Conservation (phyloP, 2,888 invertebrate species). For the Exephanes ischioxanthus region DNA sequence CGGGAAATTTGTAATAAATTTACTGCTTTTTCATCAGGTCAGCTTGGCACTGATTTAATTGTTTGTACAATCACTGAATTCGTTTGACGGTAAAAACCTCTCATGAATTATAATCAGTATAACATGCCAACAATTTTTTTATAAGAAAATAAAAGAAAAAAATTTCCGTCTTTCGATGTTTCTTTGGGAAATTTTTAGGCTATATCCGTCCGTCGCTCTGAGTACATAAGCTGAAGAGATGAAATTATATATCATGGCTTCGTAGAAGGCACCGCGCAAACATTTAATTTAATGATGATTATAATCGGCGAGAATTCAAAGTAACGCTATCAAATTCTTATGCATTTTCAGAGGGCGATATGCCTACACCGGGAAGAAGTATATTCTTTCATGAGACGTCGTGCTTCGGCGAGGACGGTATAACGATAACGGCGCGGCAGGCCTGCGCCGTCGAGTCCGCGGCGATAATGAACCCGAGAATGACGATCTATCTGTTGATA, state of each 20-base stretch:
- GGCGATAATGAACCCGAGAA: constrained; percentile 87
- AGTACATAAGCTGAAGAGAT: neutral
- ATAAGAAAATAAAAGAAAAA: too few species aligned
- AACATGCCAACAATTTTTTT: too few species aligned
- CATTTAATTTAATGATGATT: neutral
- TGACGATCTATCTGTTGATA: constrained; percentile 87
- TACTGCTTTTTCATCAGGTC: too few species aligned
- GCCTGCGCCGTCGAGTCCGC: constrained; percentile 91
- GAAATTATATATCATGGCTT: neutral
- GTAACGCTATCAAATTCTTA: neutral
- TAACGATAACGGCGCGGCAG: constrained; percentile 86
- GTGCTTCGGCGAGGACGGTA: constrained; percentile 85
- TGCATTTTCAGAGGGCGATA: constrained; percentile 69
- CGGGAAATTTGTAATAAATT: too few species aligned
- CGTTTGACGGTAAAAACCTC: too few species aligned
- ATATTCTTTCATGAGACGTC: constrained; percentile 91
- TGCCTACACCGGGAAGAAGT: constrained; percentile 83
- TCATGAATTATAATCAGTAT: too few species aligned
- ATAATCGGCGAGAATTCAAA: neutral
- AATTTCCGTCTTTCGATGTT: too few species aligned
- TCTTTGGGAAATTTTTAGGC: too few species aligned
- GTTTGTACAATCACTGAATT: too few species aligned
- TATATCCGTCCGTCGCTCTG: neutral
- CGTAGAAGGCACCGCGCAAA: neutral
- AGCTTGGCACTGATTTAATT: too few species aligned